phyloP scores from a whole-genome alignment of 2,797 vertebrate species.

The Tarsius wallacei region DNA sequence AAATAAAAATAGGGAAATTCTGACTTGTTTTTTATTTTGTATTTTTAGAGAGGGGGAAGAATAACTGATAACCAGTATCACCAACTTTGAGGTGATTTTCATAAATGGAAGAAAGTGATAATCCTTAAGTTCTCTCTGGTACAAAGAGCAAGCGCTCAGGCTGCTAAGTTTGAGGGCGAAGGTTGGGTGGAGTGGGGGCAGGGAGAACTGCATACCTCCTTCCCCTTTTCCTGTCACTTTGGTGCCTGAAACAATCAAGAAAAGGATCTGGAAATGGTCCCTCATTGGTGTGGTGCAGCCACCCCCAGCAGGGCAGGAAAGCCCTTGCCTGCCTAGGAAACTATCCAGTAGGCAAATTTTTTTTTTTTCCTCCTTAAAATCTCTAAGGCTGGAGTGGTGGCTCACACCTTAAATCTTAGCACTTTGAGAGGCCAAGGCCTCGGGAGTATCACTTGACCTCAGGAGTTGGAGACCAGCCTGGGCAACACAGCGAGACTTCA shows the following conservation, averaged over 20 bases:
- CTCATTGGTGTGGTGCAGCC: background rate
- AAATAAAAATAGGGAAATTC: conserved; percentile 31
- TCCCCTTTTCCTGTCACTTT: background rate
- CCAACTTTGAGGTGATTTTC: background rate
- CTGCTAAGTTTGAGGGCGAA: background rate
- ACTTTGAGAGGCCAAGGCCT: too few species aligned
- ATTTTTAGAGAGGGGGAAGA: background rate
- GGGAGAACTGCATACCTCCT: background rate
- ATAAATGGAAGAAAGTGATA: background rate
- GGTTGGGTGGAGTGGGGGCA: background rate
- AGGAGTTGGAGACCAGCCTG: too few species aligned
- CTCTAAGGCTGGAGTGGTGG: background rate
- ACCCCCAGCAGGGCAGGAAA: background rate
- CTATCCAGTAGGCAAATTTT: background rate
- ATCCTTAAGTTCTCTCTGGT: conserved; percentile 11
- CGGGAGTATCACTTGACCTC: too few species aligned
- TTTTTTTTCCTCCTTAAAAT: conserved; percentile 20
- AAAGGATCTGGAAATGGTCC: conserved; percentile 25
- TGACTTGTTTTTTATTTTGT: conserved; percentile 1
- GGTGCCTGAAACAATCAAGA: background rate
- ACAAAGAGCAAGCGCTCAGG: conserved; percentile 20
- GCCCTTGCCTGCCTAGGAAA: background rate
- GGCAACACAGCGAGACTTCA: too few species aligned
- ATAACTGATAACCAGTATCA: background rate
- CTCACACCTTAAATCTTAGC: background rate